phyloP scores from a whole-genome alignment of 2,888 invertebrate species.

The Clunio marinus region DNA sequence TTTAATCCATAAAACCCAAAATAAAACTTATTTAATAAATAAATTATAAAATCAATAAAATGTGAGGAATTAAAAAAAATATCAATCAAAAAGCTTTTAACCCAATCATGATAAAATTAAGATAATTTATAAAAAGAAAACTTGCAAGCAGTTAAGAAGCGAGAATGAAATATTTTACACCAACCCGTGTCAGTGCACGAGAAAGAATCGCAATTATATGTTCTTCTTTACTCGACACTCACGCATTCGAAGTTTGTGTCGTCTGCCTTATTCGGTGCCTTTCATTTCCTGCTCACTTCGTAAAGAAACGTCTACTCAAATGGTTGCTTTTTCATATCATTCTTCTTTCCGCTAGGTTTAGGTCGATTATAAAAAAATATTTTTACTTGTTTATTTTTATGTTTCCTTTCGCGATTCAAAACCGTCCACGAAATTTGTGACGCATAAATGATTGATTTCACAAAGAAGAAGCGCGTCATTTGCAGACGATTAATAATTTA shows the following conservation, averaged over 20 bases:
- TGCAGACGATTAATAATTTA: too few relatives aligned
- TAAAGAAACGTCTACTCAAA: background rate
- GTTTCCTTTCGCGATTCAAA: background rate
- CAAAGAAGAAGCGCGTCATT: too few relatives aligned
- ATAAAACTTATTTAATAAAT: background rate
- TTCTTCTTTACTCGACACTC: background rate
- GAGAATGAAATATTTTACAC: background rate
- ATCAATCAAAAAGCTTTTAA: too few relatives aligned
- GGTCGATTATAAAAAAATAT: slow-evolving; percentile 14
- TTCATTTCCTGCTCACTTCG: slow-evolving; percentile 10
- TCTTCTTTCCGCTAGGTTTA: slow-evolving; percentile 2
- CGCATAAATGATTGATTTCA: too few relatives aligned
- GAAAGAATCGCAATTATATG: too few relatives aligned
- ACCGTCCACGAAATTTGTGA: too few relatives aligned
- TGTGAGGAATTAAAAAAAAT: background rate
- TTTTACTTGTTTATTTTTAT: too few relatives aligned
- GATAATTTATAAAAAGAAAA: background rate
- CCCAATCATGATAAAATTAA: background rate
- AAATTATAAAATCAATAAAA: background rate
- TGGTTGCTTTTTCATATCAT: too few relatives aligned
- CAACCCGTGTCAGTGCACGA: background rate
- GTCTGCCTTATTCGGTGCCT: slow-evolving; percentile 16
- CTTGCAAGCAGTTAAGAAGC: background rate
- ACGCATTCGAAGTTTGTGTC: background rate
- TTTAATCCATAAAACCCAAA: background rate